Base-by-base conservation (phyloP, 2,888 invertebrate genomes). In the Lepas anatifera region DNA sequence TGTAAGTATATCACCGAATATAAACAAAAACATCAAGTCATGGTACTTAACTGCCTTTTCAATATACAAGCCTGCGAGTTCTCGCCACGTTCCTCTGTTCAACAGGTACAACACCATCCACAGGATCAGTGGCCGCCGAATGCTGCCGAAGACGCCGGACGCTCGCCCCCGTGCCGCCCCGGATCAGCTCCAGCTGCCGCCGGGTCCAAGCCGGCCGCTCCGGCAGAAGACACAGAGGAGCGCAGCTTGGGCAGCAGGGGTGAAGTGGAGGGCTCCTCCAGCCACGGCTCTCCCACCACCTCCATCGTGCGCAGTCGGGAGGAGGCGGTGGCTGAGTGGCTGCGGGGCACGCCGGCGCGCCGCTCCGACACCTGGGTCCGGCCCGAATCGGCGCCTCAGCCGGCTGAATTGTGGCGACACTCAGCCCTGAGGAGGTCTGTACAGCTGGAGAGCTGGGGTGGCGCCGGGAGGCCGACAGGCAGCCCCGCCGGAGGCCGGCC, bases 141-240 rank as follows among this genome's bases (percentile, higher is more conserved):
- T 73, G 64, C 68, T 75, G 13, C 75, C 75, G 16, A 73, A 73
- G 69, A 74, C 72, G 13, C 74, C 74, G 4, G 71, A 76, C 7
- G 95, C 82, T 72, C 88, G 85, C 43, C 37, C 35, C 39, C 48
- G 25, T 25, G 22, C 29, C 70, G 6, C 67, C 69, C 3, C 67
- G n/a, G n/a, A n/a, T n/a, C n/a, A n/a, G n/a, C n/a, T n/a, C n/a
- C n/a, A 73, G 18, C 71, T 71, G 68, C 73, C 72, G 27, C 72
- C 71, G 29, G 73, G 72, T 4, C 68, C 72, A 3, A 74, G 74
- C 43, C 74, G 72, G 37, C 72, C 72, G 63, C 70, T 73, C n/a
- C n/a, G n/a, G n/a, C n/a, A n/a, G 16, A 73, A 72, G 48, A 73
- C 72, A 10, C 70, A 70, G 63, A 71, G 73, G 52, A 74, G 74